Base-by-base conservation (phyloP, 2,113 vertebrate genomes). In the Caretta caretta region DNA sequence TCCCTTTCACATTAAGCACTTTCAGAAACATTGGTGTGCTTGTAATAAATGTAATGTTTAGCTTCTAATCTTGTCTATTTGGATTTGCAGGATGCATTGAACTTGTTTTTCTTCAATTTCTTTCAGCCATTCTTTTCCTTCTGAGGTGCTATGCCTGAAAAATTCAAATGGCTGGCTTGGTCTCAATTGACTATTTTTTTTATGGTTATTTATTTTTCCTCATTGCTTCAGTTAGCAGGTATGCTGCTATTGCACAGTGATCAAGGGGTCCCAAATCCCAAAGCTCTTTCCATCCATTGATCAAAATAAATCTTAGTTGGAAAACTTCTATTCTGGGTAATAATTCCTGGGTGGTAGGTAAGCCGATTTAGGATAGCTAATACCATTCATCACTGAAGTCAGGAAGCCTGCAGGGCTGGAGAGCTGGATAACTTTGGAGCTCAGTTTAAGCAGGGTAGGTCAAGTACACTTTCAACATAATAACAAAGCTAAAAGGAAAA, bases 101-200 rank as follows among this genome's bases (percentile, higher is more conserved):
- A 83, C 7, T 87, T 86, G 3, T 9, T 87, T 90, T 87, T 79
- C 53, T 93, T 95, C 85, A 84, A 59, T 90, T 93, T 92, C 38
- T 57, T 93, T 92, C 80, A 92, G 83, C 89, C 84, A 88, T 92
- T 92, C 69, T 92, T 90, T 93, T 94, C 65, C 87, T 81, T 88
- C 35, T 54, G 88, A 81, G 69, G 76, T 90, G 75, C 84, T 85
- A 82, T 90, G 87, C 84, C 29, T 83, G 75, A 86, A 92, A 96
- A 94, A 92, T 92, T 94, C 88, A 94, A 91, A 92, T 95, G 53
- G 84, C 80, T 97, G 29, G 3, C 8, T 84, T 49, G 92, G 13
- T 95, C 76, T 84, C 48, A 88, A 91, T 48, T 80, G 87, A 92
- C 84, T 93, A 80, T 14, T 88, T 90, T 90, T 90, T 80, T 53